Evolutionary conservation across 1,140 invertebrate species (phyloP).

Genomic region (Ostrea edulis): DNA sequence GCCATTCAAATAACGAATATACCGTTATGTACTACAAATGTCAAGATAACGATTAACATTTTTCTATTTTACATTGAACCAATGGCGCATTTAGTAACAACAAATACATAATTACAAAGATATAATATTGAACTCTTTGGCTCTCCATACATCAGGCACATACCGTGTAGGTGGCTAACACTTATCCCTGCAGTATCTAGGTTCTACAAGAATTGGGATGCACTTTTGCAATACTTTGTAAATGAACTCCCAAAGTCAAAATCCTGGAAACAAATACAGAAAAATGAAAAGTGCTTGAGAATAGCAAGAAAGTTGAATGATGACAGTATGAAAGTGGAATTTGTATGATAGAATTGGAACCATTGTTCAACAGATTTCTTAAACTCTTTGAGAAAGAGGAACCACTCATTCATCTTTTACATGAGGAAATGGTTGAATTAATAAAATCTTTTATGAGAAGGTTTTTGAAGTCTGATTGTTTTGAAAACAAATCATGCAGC

Average conservation of each 20-base stretch:
- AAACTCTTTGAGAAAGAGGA: too few species aligned
- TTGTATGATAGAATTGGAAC: conserved; percentile 47
- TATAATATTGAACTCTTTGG: too few species aligned
- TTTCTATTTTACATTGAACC: too few species aligned
- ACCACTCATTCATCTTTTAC: conserved; percentile 58
- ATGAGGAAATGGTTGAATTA: conserved; percentile 50
- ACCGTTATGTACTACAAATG: too few species aligned
- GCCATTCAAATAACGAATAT: too few species aligned
- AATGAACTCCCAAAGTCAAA: conserved; percentile 50
- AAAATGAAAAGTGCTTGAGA: conserved; percentile 53
- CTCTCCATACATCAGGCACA: conserved; percentile 67
- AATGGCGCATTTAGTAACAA: too few species aligned
- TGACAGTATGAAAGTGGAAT: conserved; percentile 41
- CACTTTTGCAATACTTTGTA: conserved; percentile 56
- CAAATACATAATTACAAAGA: too few species aligned
- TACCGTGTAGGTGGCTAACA: conserved; percentile 66
- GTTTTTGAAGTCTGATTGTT: conserved; percentile 44
- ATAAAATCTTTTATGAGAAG: conserved; percentile 48
- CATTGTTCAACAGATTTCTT: conserved; percentile 60
- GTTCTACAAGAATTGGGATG: conserved; percentile 62
- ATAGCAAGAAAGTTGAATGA: conserved; percentile 52
- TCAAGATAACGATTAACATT: too few species aligned
- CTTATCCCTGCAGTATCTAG: conserved; percentile 58
- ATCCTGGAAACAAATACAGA: conserved; percentile 43
- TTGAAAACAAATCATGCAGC: conserved; percentile 42